phyloP scores from a whole-genome alignment of 2,113 vertebrate genomes.

The Machaerirhynchus nigripectus region DNA sequence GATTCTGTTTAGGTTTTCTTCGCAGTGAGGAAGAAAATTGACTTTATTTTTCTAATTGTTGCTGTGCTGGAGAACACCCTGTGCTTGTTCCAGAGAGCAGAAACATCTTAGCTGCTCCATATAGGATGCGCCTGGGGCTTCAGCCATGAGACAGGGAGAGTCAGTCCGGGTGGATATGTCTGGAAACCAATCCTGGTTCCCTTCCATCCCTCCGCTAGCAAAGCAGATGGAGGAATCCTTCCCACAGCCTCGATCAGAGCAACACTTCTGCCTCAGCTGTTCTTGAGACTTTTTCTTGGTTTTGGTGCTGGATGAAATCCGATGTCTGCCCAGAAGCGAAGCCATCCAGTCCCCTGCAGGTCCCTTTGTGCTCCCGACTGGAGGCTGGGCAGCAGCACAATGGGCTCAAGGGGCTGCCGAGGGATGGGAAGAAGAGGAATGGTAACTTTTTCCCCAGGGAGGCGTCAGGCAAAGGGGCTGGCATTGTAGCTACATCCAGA shows the following conservation, averaged over 20 bases:
- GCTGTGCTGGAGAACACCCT: not conserved
- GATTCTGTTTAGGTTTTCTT: not conserved
- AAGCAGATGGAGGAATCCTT: not conserved
- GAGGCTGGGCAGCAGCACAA: not conserved
- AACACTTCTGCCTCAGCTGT: not conserved
- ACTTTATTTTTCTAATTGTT: not conserved
- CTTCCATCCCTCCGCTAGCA: not conserved
- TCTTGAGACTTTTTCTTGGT: not conserved
- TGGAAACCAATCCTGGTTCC: not conserved
- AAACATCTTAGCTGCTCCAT: not conserved
- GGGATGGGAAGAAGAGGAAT: not conserved
- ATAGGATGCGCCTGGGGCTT: not conserved
- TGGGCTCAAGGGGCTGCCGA: not conserved
- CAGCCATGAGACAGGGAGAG: not conserved
- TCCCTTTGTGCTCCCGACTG: not conserved
- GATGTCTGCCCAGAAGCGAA: not conserved
- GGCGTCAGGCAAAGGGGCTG: not conserved
- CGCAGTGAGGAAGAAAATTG: not conserved
- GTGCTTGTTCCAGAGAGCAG: not conserved
- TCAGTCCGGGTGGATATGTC: not conserved
- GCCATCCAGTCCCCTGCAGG: not conserved
- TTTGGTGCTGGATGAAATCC: not conserved
- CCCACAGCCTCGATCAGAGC: not conserved
- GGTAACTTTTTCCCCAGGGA: slow-evolving; percentile 26
- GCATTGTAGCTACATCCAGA: slow-evolving; percentile 11